Conservation (phyloP, 2,888 invertebrate genomes). For the Therioaphis trifolii region DNA sequence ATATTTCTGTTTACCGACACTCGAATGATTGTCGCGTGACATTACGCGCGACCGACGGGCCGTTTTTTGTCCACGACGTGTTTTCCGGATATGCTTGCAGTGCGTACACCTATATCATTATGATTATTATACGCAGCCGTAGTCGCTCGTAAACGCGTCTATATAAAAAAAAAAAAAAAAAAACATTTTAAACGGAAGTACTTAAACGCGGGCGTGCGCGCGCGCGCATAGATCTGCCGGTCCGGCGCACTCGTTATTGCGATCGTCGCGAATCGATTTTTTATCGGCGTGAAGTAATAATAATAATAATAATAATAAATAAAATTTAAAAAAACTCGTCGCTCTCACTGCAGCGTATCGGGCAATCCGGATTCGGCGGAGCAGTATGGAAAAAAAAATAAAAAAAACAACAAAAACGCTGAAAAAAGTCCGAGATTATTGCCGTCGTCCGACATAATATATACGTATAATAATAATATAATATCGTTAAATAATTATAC, state of each 20-base stretch:
- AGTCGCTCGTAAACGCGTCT: slow-evolving; percentile 5
- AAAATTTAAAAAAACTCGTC: not conserved
- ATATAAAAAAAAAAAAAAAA: no score
- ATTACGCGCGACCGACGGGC: not conserved
- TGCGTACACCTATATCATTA: no score
- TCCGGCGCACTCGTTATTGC: not conserved
- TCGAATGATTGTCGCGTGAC: no score
- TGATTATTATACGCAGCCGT: not conserved
- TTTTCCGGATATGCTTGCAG: not conserved
- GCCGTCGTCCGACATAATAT: not conserved
- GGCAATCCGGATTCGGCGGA: slow-evolving; percentile 1
- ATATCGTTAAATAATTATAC: slow-evolving; percentile 44
- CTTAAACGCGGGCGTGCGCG: not conserved
- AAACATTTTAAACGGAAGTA: not conserved
- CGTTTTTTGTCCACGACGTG: no score
- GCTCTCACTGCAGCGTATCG: not conserved
- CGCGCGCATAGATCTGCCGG: not conserved
- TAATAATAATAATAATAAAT: not conserved
- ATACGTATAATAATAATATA: no score
- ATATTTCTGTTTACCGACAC: no score
- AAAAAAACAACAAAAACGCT: slow-evolving; percentile 1
- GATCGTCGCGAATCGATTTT: slow-evolving; percentile 35
- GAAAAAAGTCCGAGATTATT: not conserved
- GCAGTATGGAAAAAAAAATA: no score
- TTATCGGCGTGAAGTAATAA: slow-evolving; percentile 3